phyloP scores from a whole-genome alignment of 2,797 vertebrate genomes.

The Luscinia luscinia region DNA sequence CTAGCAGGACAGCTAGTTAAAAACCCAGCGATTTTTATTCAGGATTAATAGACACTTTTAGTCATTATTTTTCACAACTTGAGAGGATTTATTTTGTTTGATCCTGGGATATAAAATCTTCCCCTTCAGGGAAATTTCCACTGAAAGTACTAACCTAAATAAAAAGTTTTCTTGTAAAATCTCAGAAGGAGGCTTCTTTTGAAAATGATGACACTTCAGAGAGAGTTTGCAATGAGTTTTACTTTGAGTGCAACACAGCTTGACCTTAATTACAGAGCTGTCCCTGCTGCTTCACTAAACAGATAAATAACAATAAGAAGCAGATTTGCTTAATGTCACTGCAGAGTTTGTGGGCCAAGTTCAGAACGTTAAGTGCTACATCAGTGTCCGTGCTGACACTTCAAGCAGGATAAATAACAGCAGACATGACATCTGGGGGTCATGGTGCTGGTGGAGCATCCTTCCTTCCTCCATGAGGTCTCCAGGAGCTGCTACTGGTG shows the following conservation, averaged over 20 bases:
- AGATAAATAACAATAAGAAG: constrained; percentile 39
- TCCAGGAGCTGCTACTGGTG: background rate
- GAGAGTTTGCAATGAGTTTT: background rate
- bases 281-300: constrained; percentile 18
- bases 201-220: constrained; percentile 1
- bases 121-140: constrained; percentile 35
- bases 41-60: constrained; percentile 11
- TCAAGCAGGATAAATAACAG: background rate
- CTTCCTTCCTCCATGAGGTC: background rate
- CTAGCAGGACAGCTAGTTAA: background rate
- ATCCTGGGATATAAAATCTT: constrained; percentile 27
- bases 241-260: constrained; percentile 4
- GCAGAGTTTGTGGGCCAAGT: background rate
- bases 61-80: constrained; percentile 35
- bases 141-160: constrained; percentile 18
- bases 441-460: background rate
- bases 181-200: constrained; percentile 36
- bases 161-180: constrained; percentile 34
- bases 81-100: constrained; percentile 25
- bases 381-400: background rate
- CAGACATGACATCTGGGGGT: background rate
- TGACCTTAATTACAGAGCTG: constrained; percentile 34
- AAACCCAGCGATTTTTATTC: background rate
- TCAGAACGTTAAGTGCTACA: background rate
- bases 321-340: constrained; percentile 37